Percentiles rank a stretch among this genome's conserved stretches.
phyloP scores from a whole-genome alignment of 2,113 vertebrate genomes.

The Syngnathus scovelli region DNA sequence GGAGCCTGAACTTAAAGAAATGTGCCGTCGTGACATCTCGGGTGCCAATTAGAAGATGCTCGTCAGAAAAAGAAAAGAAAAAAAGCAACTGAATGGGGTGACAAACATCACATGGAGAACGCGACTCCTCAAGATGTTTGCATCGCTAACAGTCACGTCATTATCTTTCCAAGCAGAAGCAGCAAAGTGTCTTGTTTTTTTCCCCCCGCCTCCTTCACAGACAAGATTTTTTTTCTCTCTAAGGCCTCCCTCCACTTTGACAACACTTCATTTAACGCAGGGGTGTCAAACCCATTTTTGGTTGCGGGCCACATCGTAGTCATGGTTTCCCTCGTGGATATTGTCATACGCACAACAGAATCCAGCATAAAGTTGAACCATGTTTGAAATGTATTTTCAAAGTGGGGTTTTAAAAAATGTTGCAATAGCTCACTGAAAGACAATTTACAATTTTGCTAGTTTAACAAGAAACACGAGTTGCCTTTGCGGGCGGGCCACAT shows the following conservation, averaged over 20 bases:
- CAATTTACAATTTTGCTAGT: too few species aligned
- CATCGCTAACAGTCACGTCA: slow-evolving; percentile 3
- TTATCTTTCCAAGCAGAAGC: not conserved
- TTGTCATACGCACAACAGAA: too few species aligned
- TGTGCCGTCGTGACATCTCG: not conserved
- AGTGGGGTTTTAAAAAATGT: too few species aligned
- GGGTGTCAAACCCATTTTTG: too few species aligned
- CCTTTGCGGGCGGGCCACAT: too few species aligned
- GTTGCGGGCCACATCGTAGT: too few species aligned
- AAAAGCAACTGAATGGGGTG: not conserved
- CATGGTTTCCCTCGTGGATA: too few species aligned
- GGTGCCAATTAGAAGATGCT: slow-evolving; percentile 1
- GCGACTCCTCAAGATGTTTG: not conserved
- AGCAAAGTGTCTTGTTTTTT: slow-evolving; percentile 6
- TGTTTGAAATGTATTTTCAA: too few species aligned
- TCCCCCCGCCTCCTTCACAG: slow-evolving; percentile 24
- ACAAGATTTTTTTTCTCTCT: slow-evolving; percentile 49
- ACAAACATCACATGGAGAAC: not conserved
- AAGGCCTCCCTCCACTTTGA: slow-evolving; percentile 22
- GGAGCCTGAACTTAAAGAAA: not conserved
- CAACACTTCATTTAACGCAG: slow-evolving; percentile 31
- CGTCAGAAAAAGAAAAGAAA: not conserved
- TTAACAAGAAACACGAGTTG: too few species aligned
- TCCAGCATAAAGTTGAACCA: too few species aligned
- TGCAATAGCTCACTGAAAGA: too few species aligned